Evolutionary conservation across 1,140 invertebrate species (phyloP).

Genomic region (Babylonia areolata): DNA sequence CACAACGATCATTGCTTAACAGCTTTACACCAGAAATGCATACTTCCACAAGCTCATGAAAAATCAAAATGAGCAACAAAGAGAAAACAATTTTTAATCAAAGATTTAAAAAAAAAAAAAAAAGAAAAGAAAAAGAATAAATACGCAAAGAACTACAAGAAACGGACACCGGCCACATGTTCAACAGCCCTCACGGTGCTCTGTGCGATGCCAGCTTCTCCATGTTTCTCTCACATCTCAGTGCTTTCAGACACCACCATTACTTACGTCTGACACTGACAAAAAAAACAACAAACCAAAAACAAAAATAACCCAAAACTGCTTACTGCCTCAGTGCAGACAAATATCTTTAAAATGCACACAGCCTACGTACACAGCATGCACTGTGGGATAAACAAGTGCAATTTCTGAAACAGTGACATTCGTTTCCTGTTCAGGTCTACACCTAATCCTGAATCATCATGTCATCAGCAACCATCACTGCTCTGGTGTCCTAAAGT

Average conservation of each 20-base stretch:
- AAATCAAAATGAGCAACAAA: not conserved
- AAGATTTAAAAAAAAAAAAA: constrained; percentile 9
- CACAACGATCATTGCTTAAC: no score
- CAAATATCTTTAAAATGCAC: constrained; percentile 16
- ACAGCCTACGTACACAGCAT: not conserved
- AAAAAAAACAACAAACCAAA: not conserved
- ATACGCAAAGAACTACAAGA: not conserved
- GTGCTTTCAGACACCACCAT: not conserved
- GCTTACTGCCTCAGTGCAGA: not conserved
- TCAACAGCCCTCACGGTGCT: not conserved
- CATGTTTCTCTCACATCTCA: constrained; percentile 33
- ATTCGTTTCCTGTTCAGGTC: not conserved
- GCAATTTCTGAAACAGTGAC: not conserved
- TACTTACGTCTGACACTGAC: not conserved
- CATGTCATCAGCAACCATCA: no score
- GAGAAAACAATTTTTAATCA: no score
- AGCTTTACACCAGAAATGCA: not conserved
- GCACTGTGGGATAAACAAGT: not conserved
- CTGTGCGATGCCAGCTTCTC: constrained; percentile 23
- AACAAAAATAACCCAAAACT: no score
- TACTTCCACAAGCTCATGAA: constrained; percentile 5
- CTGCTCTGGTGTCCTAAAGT: no score
- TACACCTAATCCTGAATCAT: no score
- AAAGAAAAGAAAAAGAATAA: not conserved
- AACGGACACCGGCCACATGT: not conserved